A percentile compares a stretch with the other conserved stretches of the same genome.
Conservation (phyloP, 2,113 vertebrate species). For the Muscicapa adusta region DNA sequence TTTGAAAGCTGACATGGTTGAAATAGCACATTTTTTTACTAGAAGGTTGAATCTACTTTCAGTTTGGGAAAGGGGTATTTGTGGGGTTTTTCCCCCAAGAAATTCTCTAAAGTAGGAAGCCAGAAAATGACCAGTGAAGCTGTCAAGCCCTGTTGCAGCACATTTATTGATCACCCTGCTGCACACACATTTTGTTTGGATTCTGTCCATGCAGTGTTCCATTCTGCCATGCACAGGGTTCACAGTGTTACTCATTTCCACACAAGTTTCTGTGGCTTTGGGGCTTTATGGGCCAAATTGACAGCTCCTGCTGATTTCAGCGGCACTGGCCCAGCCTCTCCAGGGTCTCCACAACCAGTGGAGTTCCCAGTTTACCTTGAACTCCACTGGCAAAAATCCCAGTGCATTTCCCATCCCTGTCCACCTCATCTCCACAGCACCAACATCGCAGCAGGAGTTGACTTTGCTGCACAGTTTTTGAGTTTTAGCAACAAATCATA, state of each 20-base stretch:
- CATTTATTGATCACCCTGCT: neutral
- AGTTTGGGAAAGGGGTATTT: neutral
- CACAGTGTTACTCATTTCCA: neutral
- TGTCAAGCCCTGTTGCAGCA: neutral
- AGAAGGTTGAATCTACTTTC: neutral
- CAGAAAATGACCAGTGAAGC: neutral
- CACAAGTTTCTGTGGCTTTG: neutral
- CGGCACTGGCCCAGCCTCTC: neutral
- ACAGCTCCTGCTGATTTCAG: neutral
- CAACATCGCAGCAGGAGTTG: neutral
- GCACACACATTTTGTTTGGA: neutral
- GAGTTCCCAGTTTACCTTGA: neutral
- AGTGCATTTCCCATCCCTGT: rapidly evolving
- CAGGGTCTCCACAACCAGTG: neutral
- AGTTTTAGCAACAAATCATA: neutral
- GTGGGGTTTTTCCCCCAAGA: rapidly evolving
- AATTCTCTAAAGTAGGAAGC: neutral
- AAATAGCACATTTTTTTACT: neutral
- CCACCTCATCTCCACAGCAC: neutral
- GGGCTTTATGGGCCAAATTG: rapidly evolving
- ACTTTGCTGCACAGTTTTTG: neutral
- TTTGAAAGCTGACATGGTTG: neutral
- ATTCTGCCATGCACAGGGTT: neutral
- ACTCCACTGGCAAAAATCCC: neutral
- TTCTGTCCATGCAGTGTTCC: neutral